These are phyloP conservation scores for Sclerodermus sp. DNA, from an alignment of 2,888 invertebrate genomes.

Conservation along the genomic window DNA sequence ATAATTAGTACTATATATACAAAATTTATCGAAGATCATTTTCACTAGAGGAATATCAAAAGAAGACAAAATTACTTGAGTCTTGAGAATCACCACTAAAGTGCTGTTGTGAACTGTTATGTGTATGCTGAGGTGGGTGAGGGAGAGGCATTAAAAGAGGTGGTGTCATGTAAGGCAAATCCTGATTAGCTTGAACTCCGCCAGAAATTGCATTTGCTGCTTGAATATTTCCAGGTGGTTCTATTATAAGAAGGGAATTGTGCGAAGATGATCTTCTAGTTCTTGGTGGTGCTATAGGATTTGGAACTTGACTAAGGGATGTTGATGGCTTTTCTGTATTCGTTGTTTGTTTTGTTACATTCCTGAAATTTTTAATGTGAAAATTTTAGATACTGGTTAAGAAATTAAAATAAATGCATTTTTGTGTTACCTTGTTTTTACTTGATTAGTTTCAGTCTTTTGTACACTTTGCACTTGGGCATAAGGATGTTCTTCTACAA, in stretches of 20 bases:
- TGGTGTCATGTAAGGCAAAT: conserved; percentile 87
- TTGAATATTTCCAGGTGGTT: conserved; percentile 65
- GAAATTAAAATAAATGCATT: neutral
- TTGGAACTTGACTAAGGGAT: conserved; percentile 38
- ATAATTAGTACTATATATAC: conserved; percentile 2
- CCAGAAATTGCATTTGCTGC: conserved; percentile 88
- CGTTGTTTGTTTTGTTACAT: conserved; percentile 35
- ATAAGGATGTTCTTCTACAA: conserved; percentile 68
- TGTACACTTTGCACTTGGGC: conserved; percentile 67
- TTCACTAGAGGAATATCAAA: too few species aligned
- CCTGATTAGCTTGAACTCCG: conserved; percentile 82
- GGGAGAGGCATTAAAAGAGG: conserved; percentile 63
- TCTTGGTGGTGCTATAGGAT: conserved; percentile 60
- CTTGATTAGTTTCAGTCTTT: conserved; percentile 44
- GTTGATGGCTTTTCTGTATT: conserved; percentile 41
- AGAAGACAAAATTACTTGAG: conserved; percentile 66
- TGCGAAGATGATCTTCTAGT: conserved; percentile 60
- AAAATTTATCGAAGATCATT: neutral
- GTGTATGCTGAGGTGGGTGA: conserved; percentile 41
- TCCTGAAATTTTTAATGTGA: too few species aligned
- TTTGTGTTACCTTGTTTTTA: conserved; percentile 37
- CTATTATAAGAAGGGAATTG: conserved; percentile 51
- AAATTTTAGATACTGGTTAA: conserved; percentile 3
- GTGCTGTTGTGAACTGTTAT: conserved; percentile 62
- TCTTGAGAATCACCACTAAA: conserved; percentile 92